phyloP scores from a whole-genome alignment of 2,888 invertebrate genomes.

The Blastobasis adustella region DNA sequence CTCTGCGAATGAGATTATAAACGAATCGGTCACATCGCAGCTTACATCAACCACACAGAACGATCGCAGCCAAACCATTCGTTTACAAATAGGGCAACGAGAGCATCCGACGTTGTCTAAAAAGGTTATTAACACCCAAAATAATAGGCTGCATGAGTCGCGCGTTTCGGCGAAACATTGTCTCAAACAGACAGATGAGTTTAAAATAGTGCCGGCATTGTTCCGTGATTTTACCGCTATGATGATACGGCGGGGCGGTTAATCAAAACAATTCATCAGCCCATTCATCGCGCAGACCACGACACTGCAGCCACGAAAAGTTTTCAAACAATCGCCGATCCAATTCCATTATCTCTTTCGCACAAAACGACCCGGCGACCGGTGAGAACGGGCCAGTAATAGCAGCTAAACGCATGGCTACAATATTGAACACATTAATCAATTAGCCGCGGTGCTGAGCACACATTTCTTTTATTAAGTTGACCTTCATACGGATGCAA shows the following conservation, averaged over 20 bases:
- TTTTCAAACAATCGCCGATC: conserved; percentile 27
- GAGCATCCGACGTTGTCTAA: too few species aligned
- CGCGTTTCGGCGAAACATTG: too few species aligned
- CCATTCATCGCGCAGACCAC: conserved; percentile 29
- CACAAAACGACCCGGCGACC: conserved; percentile 1
- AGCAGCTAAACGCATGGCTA: conserved; percentile 19
- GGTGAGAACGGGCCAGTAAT: conserved; percentile 1
- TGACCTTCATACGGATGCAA: conserved; percentile 14
- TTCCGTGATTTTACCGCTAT: conserved; percentile 4
- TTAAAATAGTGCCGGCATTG: too few species aligned
- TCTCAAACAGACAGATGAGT: too few species aligned
- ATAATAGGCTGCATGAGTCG: too few species aligned
- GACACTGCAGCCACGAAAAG: conserved; percentile 9
- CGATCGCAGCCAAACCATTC: too few species aligned
- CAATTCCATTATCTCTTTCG: conserved; percentile 15
- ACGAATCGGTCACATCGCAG: too few species aligned
- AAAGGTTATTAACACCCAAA: too few species aligned
- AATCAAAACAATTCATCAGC: conserved; percentile 46
- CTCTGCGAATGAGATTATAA: too few species aligned
- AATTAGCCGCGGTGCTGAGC: conserved; percentile 23
- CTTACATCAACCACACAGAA: too few species aligned
- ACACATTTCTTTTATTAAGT: conserved; percentile 4
- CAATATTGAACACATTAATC: conserved; percentile 41
- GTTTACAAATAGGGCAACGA: too few species aligned
- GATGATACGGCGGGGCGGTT: conserved; percentile 13